Conservation (phyloP, 1,140 invertebrate species). For the Vollenhovia emeryi region DNA sequence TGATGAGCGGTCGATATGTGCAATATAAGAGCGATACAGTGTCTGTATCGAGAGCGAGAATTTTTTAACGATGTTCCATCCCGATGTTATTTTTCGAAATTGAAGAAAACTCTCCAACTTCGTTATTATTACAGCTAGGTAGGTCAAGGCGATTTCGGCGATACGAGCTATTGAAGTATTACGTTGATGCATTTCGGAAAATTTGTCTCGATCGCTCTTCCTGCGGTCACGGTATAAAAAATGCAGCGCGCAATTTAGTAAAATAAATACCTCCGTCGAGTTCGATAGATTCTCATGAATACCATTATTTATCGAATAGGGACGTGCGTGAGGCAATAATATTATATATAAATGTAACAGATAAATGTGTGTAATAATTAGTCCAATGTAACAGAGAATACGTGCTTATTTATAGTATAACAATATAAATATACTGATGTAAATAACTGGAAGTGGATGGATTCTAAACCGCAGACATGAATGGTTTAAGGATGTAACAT, state of each 20-base stretch:
- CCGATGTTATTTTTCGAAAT: slow-evolving; percentile 59
- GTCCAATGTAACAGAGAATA: background rate
- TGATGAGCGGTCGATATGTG: slow-evolving; percentile 38
- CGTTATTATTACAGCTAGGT: slow-evolving; percentile 29
- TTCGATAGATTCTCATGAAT: background rate
- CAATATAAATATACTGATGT: background rate
- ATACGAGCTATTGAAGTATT: slow-evolving; percentile 13
- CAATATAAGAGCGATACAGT: slow-evolving; percentile 39
- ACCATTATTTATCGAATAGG: background rate
- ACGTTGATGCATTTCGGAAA: slow-evolving; percentile 39
- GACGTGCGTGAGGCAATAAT: background rate
- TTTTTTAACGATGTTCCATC: slow-evolving; percentile 35
- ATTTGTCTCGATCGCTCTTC: slow-evolving; percentile 15
- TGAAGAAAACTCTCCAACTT: slow-evolving; percentile 37
- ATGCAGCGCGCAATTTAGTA: background rate
- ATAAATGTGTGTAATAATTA: background rate
- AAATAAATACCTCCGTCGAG: slow-evolving; percentile 13
- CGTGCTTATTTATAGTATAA: background rate
- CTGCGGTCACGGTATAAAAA: background rate
- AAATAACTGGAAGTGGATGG: background rate
- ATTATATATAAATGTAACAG: background rate
- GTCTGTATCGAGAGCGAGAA: slow-evolving; percentile 16
- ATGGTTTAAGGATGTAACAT: slow-evolving; percentile 13
- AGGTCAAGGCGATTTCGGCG: slow-evolving; percentile 47
- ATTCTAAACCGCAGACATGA: background rate